Conservation (phyloP, 2,113 vertebrate genomes). For the Balaeniceps rex region DNA sequence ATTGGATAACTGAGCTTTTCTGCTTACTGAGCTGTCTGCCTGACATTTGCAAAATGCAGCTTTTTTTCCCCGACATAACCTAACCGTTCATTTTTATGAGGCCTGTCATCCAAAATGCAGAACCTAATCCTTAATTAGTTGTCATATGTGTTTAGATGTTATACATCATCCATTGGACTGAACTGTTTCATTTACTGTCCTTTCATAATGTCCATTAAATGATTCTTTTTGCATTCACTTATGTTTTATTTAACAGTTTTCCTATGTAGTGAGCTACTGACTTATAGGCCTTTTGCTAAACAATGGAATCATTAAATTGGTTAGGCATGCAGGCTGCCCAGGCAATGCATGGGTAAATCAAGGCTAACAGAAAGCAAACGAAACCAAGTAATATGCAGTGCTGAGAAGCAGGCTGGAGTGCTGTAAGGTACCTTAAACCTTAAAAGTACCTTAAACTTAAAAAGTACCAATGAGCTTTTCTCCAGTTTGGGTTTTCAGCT, state of each 20-base stretch:
- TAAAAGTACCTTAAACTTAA: too few relatives aligned
- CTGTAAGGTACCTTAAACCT: background rate
- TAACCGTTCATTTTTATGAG: conserved; percentile 44
- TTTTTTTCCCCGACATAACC: background rate
- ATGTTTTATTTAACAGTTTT: conserved; percentile 39
- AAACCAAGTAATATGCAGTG: background rate
- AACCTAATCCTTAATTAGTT: conserved; percentile 60
- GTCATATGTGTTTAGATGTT: conserved; percentile 55
- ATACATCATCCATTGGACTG: conserved; percentile 1
- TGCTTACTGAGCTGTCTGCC: conserved; percentile 59
- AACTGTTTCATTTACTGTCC: conserved; percentile 30
- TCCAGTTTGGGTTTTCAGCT: background rate
- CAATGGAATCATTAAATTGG: background rate
- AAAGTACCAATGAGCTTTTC: background rate
- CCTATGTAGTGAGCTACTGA: background rate
- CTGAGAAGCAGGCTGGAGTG: background rate
- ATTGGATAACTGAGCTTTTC: conserved; percentile 61
- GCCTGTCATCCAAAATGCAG: conserved; percentile 30
- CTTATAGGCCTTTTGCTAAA: background rate
- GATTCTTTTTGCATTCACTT: conserved; percentile 13
- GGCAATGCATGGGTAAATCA: background rate
- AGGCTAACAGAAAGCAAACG: background rate
- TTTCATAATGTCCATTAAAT: conserved; percentile 8
- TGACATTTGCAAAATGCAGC: conserved; percentile 50
- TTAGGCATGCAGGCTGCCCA: background rate